Conservation (phyloP, 2,888 invertebrate genomes). For the Cybosia mesomella region DNA sequence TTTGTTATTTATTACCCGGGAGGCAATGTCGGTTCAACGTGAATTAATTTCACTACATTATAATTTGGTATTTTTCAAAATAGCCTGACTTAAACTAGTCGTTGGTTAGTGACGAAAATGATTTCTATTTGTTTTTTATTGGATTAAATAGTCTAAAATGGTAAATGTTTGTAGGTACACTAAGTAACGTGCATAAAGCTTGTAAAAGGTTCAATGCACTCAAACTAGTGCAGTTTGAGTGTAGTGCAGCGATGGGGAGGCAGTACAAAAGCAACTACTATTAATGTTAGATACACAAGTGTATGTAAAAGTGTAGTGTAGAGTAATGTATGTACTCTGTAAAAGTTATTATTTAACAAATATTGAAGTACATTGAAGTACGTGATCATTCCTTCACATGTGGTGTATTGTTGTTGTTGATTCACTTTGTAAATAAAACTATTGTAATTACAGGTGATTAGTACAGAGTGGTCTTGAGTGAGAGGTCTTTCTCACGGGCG, state of each 20-base stretch:
- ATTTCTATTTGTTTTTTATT: neutral
- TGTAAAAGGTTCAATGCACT: neutral
- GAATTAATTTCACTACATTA: slow-evolving; percentile 52
- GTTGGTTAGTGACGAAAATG: neutral
- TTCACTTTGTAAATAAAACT: no score
- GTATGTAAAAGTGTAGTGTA: neutral
- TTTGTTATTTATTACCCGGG: slow-evolving; percentile 72
- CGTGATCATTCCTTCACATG: no score
- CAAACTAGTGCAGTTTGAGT: neutral
- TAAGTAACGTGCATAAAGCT: neutral
- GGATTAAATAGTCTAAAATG: neutral
- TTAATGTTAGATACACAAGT: neutral
- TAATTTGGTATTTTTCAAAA: slow-evolving; percentile 45
- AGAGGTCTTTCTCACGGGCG: no score
- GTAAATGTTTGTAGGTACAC: neutral
- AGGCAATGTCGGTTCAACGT: slow-evolving; percentile 53
- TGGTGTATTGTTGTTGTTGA: no score
- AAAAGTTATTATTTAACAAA: no score
- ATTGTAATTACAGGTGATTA: no score
- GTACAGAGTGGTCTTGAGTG: no score
- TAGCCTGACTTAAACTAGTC: slow-evolving; percentile 8
- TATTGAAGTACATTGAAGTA: no score
- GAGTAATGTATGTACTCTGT: neutral
- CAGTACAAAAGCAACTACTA: neutral
- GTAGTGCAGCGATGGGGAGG: neutral